phyloP scores from a whole-genome alignment of 2,113 vertebrate species.

The Hiodon alosoides region DNA sequence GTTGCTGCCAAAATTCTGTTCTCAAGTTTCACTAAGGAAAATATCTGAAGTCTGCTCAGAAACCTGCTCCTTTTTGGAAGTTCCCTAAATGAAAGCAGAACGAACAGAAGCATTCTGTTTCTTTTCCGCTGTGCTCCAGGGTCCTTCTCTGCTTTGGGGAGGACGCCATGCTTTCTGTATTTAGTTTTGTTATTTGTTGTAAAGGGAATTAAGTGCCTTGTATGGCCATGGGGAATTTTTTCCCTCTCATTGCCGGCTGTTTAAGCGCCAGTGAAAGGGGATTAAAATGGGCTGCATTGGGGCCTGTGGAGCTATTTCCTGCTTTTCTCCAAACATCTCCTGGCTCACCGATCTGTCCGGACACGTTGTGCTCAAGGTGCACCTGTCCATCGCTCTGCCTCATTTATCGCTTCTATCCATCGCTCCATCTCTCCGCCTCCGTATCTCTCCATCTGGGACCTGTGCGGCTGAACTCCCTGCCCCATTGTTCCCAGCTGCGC shows the following conservation, averaged over 20 bases:
- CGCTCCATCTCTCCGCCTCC: background rate
- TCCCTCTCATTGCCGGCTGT: background rate
- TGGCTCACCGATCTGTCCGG: background rate
- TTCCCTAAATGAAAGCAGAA: background rate
- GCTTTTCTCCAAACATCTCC: background rate
- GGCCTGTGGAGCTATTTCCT: background rate
- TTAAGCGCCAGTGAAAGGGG: conserved; percentile 8
- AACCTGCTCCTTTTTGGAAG: background rate
- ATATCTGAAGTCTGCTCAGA: background rate
- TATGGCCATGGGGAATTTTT: conserved; percentile 4
- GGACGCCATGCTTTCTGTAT: conserved; percentile 9
- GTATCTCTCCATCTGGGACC: background rate
- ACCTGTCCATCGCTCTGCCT: background rate
- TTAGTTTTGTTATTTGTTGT: conserved; percentile 7
- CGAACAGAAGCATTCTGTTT: background rate
- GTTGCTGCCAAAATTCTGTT: background rate
- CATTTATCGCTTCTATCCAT: background rate
- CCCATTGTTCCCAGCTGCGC: background rate
- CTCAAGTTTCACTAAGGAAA: background rate
- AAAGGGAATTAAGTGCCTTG: conserved; percentile 1
- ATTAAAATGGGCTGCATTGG: background rate
- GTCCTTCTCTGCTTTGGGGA: background rate
- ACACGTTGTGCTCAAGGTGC: background rate
- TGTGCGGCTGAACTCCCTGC: background rate
- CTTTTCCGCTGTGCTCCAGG: background rate